phyloP scores from a whole-genome alignment of 2,797 vertebrate genomes.

The Oreonectes daqikongensis region DNA sequence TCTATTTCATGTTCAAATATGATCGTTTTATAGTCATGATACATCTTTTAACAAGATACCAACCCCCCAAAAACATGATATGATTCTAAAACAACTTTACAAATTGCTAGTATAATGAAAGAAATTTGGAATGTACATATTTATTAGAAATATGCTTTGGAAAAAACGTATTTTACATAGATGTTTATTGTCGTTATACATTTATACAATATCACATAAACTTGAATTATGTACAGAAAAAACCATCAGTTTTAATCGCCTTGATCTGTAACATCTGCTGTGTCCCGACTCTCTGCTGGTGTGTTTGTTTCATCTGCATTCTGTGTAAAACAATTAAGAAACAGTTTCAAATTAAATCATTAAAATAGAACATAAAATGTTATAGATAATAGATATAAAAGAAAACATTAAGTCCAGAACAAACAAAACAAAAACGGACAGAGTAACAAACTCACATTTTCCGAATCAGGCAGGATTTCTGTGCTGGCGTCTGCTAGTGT shows the following conservation, averaged over 20 bases:
- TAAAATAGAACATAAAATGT: not conserved
- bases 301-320: not conserved
- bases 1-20: no score
- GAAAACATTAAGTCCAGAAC: no score
- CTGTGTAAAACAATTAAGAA: not conserved
- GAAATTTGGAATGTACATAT: no score
- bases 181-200: not conserved
- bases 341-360: not conserved
- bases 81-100: no score
- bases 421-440: no score
- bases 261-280: not conserved
- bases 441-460: conserved; percentile 50
- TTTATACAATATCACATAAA: not conserved
- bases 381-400: no score
- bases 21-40: no score
- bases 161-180: not conserved
- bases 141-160: no score
- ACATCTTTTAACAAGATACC: no score
- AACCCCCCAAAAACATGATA: no score
- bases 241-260: not conserved
- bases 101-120: no score
- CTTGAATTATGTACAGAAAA: not conserved
- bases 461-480: conserved; percentile 44
- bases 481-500: conserved; percentile 90
- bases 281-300: not conserved